Base-by-base conservation (phyloP, 2,797 vertebrate species). In the Siniperca undulata region DNA sequence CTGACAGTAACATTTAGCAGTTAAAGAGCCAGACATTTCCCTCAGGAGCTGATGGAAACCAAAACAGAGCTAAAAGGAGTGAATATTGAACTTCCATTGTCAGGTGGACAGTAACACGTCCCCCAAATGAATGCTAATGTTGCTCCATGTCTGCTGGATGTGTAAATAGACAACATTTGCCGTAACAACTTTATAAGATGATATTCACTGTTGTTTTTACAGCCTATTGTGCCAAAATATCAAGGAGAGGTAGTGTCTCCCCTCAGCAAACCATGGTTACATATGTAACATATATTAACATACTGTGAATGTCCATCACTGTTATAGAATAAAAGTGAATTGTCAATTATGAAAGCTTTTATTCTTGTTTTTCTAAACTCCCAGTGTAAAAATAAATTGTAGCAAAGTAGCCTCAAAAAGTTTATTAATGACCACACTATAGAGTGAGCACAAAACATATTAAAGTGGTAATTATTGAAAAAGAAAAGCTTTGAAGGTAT, bases 1-100 rank as follows among this genome's bases (percentile, higher is more conserved):
- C 70, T 55, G 56, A 46, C 24, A 53, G 46, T 74, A 64, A 19
- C 55, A 75, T 65, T 77, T 62, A 55, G 40, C 50, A 78, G 40
- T 65, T 61, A 53, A n/a, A 44, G 40, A 27, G 67, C 14, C 14
- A 7, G n/a, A 70, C 27, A n/a, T 59, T 65, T 75, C 30, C 48
- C 60, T 76, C 7, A 0, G 44, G 42, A 78, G 34, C 0, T 38
- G 19, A 17, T n/a, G 8, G 34, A n/a, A 30, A 60, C 48, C 13
- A 53, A 70, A 38, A 44, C 12, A 4, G 46, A 52, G 42, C 38
- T 17, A 34, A 55, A 62, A 27, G 40, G 30, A 27, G 10, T n/a
- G 30, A 55, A 61, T 10, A 1, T 24, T 38, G 20, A 22, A 70
- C 19, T n/a, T 22, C 4, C 3, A 74, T 65, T 59, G 6, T 5